Evolutionary conservation across 2,888 invertebrate species (phyloP).

Genomic region (Archips xylosteana): DNA sequence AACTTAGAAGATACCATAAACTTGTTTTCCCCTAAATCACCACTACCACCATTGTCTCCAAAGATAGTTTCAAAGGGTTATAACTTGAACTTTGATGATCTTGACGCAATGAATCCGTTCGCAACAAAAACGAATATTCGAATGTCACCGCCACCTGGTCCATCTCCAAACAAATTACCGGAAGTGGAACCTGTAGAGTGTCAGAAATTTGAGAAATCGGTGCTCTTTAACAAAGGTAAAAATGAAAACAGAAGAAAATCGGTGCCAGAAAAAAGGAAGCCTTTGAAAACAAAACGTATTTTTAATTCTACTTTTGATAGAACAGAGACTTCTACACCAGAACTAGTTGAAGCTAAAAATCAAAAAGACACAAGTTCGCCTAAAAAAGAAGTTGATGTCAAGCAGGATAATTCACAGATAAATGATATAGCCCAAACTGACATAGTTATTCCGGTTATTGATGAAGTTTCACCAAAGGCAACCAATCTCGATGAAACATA

Average conservation of each 20-base stretch:
- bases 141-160: constrained; percentile 61
- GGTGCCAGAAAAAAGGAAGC: constrained; percentile 59
- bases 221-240: constrained; percentile 1
- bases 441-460: background rate
- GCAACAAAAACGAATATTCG: constrained; percentile 72
- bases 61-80: constrained; percentile 71
- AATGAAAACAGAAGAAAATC: constrained; percentile 61
- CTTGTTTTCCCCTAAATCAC: constrained; percentile 45
- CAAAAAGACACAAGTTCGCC: background rate
- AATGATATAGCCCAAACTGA: constrained; percentile 1
- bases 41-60: constrained; percentile 63
- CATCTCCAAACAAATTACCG: constrained; percentile 46
- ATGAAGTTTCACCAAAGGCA: background rate
- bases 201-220: constrained; percentile 29
- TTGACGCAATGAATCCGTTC: constrained; percentile 68
- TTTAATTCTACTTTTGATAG: constrained; percentile 56
- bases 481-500: background rate
- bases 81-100: constrained; percentile 75
- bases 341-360: constrained; percentile 14
- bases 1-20: constrained; percentile 50
- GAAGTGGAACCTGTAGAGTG: constrained; percentile 46
- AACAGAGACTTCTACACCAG: constrained; percentile 29
- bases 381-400: constrained; percentile 8
- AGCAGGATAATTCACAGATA: background rate
- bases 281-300: constrained; percentile 53